Percentiles rank a stretch among this genome's conserved stretches.
phyloP scores from a whole-genome alignment of 2,113 vertebrate species.

The Zosterops lateralis region DNA sequence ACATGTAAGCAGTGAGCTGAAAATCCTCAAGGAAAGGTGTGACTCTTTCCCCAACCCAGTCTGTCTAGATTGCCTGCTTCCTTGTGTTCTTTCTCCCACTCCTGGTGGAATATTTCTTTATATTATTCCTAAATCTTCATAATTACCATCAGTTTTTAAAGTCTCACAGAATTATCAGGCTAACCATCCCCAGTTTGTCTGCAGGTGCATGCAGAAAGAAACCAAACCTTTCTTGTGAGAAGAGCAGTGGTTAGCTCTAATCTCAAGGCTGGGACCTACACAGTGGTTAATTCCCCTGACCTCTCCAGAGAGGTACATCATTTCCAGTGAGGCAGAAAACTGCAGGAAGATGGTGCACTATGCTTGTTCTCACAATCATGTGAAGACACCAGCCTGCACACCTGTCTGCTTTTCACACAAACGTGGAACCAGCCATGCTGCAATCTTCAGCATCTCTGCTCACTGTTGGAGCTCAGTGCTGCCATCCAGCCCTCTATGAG shows the following conservation, averaged over 20 bases:
- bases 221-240: background rate
- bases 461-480: background rate
- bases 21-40: background rate
- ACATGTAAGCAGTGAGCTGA: background rate
- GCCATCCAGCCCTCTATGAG: fast-evolving
- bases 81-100: background rate
- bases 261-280: background rate
- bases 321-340: background rate
- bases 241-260: background rate
- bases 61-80: background rate
- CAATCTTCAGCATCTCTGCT: background rate
- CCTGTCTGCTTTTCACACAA: background rate
- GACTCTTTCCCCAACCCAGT: background rate
- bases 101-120: background rate
- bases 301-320: background rate
- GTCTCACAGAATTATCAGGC: background rate
- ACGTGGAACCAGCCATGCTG: background rate
- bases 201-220: background rate
- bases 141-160: background rate
- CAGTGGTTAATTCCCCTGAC: background rate
- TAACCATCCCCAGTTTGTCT: background rate
- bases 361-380: background rate
- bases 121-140: background rate
- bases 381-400: background rate
- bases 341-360: background rate